Conservation (phyloP, 2,888 invertebrate species). For the Vandiemenella viatica region DNA sequence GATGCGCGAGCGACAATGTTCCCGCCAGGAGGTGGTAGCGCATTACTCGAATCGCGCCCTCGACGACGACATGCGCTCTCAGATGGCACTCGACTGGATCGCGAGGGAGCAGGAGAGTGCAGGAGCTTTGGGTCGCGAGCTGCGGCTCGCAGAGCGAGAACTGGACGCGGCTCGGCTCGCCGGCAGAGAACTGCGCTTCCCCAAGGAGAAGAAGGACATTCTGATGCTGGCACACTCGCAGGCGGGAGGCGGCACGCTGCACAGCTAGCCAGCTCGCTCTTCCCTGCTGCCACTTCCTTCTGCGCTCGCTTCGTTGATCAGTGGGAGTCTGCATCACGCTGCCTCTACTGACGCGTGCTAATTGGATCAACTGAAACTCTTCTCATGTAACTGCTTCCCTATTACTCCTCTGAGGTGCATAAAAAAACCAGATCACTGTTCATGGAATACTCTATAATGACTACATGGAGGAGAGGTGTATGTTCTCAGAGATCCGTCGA, state of each 20-base stretch:
- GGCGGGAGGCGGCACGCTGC: conserved; percentile 28
- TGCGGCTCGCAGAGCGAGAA: conserved; percentile 73
- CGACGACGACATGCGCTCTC: conserved; percentile 89
- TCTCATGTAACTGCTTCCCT: no score
- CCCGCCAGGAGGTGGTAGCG: conserved; percentile 80
- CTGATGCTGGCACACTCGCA: conserved; percentile 78
- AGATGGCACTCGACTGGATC: conserved; percentile 93
- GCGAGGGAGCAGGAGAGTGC: conserved; percentile 55
- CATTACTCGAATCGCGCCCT: conserved; percentile 85
- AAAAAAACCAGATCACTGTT: no score
- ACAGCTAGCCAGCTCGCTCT: not conserved
- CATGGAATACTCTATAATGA: no score
- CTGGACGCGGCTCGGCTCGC: conserved; percentile 72
- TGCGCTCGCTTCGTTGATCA: not conserved
- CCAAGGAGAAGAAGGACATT: conserved; percentile 91
- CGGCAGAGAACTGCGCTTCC: conserved; percentile 80
- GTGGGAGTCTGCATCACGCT: not conserved
- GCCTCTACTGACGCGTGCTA: no score
- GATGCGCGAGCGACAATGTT: conserved; percentile 89
- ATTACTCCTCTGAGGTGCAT: no score
- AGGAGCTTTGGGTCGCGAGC: conserved; percentile 63
- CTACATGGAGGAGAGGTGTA: no score
- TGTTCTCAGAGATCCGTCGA: no score
- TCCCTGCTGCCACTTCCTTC: not conserved
- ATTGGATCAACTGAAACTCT: no score